Evolutionary conservation across 2,888 invertebrate species (phyloP), one percentile per base, ranked within the genome.

Genomic region (Digitonthophagus gazella): DNA sequence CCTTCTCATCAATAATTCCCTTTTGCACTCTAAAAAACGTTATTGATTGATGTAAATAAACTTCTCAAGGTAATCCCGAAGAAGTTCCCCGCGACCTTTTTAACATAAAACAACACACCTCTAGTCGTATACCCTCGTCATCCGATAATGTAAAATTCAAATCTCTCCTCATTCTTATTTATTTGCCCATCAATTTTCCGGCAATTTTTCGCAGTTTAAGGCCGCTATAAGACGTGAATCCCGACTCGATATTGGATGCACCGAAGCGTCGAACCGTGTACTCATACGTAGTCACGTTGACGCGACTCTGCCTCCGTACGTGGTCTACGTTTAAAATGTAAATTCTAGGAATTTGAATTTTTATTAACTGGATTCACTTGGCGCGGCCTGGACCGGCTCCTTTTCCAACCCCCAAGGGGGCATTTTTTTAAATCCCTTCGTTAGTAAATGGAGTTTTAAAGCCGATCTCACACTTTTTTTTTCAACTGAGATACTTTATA

Each of bases 261-360:
- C 11, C 28, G 8, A 44, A 44, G 3, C 28, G 28, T 44, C 28
- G 28, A 44, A 44, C 28, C 28, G 6, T 44, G 28, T 44, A 44
- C 28, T 44, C 28, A 44, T 11, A 44, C 28, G 28, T 44, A n/a
- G 28, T 44, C 28, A 44, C 6, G 8, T 44, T 44, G 28, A 44
- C 28, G 28, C 28, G 28, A 44, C 28, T 44, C 28, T 11, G 28
- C 28, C 11, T 8, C 28, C 28, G 28, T 44, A 44, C 28, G 28
- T 44, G 28, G 28, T 44, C 28, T 44, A 44, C 57, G 64, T 67
- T 67, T 67, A 67, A 67, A 67, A 67, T 67, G 67, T 67, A 67
- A 67, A 67, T 67, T 67, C 64, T 19, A 8, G 56, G 64, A 67
- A 67, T 67, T 67, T 67, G 67, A 67, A 67, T 67, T 67, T 67